A percentile compares a stretch with the other conserved stretches of the same genome.
Conservation (phyloP, 2,888 invertebrate genomes). For the Lycia hirtaria region DNA sequence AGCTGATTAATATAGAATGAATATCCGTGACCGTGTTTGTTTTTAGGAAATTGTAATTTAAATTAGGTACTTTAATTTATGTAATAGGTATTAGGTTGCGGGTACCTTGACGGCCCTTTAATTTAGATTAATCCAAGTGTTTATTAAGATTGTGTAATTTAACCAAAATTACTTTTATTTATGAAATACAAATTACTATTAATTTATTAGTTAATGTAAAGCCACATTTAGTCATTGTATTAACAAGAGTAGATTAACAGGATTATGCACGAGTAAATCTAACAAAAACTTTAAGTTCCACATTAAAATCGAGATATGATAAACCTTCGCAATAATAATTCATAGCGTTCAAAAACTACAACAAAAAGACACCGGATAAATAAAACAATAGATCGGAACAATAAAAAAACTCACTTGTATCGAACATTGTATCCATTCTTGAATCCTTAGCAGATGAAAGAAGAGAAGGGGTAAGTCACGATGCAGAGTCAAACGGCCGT, state of each 20-base stretch:
- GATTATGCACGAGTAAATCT: too few species aligned
- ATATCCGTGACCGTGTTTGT: not conserved
- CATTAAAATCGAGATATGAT: not conserved
- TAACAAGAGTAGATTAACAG: too few species aligned
- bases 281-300: not conserved
- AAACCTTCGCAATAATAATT: not conserved
- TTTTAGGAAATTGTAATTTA: not conserved
- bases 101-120: not conserved
- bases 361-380: conserved; percentile 21
- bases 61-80: not conserved
- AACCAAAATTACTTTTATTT: not conserved
- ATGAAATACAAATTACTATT: not conserved
- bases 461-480: conserved; percentile 45
- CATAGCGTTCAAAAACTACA: not conserved
- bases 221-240: too few species aligned
- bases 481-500: conserved; percentile 58
- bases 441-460: conserved; percentile 48
- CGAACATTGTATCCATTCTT: conserved; percentile 55
- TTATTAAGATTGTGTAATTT: not conserved
- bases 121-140: not conserved
- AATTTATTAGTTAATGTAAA: too few species aligned
- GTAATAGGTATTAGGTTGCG: too few species aligned
- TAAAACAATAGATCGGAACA: conserved; percentile 38
- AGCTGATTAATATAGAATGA: conserved; percentile 3
- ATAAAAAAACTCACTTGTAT: conserved; percentile 60